Percentiles rank a stretch among this genome's conserved stretches.
Conservation (phyloP, 2,113 vertebrate species). For the Laticauda laticaudata region DNA sequence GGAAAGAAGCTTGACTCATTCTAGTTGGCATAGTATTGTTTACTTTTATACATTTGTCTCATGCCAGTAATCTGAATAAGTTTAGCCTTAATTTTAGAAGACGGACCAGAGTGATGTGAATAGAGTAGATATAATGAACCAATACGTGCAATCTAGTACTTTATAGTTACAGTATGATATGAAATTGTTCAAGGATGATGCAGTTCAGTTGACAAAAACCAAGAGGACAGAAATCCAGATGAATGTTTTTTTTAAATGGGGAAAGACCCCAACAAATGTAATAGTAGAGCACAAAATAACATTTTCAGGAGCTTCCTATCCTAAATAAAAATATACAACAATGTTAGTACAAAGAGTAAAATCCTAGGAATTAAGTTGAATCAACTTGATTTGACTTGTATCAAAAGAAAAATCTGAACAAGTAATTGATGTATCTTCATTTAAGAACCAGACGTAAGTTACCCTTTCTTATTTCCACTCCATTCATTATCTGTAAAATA, state of each 20-base stretch:
- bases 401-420: background rate
- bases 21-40: background rate
- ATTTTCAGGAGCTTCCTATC: background rate
- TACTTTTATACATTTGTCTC: background rate
- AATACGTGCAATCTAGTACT: background rate
- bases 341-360: background rate
- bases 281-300: background rate
- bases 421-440: background rate
- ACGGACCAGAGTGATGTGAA: background rate
- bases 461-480: background rate
- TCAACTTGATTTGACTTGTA: background rate
- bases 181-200: background rate
- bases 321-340: background rate
- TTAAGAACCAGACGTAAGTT: background rate
- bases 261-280: background rate
- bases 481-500: background rate
- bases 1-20: background rate
- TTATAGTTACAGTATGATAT: background rate
- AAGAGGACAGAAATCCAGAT: background rate
- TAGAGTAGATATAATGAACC: background rate
- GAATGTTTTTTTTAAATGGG: background rate
- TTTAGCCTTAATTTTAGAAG: background rate
- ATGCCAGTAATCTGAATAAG: background rate
- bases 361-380: background rate
- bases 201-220: background rate